These are phyloP conservation scores for Alosa alosa DNA, from an alignment of 2,113 vertebrate species.

Conservation along the genomic window DNA sequence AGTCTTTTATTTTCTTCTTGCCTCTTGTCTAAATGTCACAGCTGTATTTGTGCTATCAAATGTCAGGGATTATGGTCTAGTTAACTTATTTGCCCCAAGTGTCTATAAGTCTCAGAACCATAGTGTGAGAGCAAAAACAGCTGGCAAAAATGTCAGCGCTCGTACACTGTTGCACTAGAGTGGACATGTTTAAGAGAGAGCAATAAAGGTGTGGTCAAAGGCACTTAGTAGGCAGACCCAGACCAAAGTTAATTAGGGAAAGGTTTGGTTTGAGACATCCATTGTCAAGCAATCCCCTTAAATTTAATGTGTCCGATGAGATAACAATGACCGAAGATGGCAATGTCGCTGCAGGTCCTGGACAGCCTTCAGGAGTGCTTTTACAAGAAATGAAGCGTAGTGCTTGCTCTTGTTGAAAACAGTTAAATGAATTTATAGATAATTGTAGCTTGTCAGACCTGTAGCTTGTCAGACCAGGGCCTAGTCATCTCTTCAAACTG, in stretches of 20 bases:
- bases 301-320: background rate
- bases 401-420: background rate
- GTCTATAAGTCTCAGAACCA: background rate
- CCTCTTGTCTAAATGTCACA: slow-evolving; percentile 38
- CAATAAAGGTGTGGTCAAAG: background rate
- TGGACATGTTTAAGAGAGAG: background rate
- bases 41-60: slow-evolving; percentile 32
- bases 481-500: background rate
- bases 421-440: background rate
- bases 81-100: background rate
- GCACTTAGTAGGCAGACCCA: background rate
- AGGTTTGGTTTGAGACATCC: background rate
- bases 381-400: no score
- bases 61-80: slow-evolving; percentile 22
- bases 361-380: background rate
- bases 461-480: background rate
- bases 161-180: background rate
- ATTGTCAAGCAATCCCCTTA: background rate
- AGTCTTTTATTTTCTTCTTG: background rate
- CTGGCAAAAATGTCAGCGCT: background rate
- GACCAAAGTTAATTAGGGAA: background rate
- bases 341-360: background rate
- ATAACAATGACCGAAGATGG: background rate
- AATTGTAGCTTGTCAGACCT: background rate
- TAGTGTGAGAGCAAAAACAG: background rate